Conservation (phyloP, 2,113 vertebrate species). For the Clupea harengus region DNA sequence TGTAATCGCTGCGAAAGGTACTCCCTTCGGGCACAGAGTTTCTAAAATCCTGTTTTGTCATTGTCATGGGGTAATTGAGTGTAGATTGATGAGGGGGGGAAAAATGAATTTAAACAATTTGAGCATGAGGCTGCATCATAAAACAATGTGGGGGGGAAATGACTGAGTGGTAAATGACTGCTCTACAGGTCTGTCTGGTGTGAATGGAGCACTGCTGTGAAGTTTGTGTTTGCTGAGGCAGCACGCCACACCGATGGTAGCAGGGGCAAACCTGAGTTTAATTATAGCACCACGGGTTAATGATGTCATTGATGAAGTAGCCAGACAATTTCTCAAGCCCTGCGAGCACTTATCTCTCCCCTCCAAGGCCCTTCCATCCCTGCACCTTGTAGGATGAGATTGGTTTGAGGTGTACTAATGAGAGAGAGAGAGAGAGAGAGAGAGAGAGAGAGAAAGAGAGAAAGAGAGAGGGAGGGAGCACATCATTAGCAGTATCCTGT, state of each 20-base stretch:
- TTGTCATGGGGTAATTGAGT: no score
- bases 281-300: slow-evolving; percentile 18
- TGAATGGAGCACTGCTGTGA: neutral
- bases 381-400: neutral
- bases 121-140: no score
- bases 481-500: neutral
- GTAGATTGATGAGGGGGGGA: no score
- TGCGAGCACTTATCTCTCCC: slow-evolving; percentile 1
- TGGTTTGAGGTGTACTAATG: slow-evolving; percentile 16
- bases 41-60: no score
- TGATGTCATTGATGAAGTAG: slow-evolving; percentile 18
- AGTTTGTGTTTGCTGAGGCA: neutral
- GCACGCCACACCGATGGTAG: neutral
- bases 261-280: neutral
- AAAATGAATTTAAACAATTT: no score
- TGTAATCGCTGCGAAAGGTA: no score
- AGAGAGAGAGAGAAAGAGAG: neutral
- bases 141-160: no score
- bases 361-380: neutral
- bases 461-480: neutral
- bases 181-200: neutral
- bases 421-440: neutral
- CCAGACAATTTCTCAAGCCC: neutral
- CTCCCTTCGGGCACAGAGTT: no score
- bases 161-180: neutral